Evolutionary conservation across 2,888 invertebrate genomes (phyloP), one percentile per base, ranked within the genome.

Genomic region (Halictus ligatus): DNA sequence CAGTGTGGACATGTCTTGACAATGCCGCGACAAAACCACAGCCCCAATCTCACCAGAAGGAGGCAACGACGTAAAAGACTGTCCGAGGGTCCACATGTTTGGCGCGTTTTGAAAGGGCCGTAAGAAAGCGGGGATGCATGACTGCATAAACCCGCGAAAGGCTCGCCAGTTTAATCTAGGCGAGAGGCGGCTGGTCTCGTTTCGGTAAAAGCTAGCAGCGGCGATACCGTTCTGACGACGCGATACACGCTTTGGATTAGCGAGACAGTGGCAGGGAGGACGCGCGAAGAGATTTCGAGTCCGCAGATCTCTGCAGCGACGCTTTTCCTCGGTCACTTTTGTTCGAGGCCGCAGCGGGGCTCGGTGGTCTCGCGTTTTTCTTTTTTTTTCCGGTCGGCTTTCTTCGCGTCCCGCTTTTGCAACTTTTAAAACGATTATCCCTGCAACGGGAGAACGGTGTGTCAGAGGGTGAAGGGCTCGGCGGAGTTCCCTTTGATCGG

Each of bases 401-500:
- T 35, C 84, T 76, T 79, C 60, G 76, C 77, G 71, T 21, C 25
- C 29, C 58, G 67, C 77, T 83, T 85, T 85, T 58, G 71, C 43
- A 81, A 80, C 77, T 75, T 74, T 76, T 83, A 79, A 79, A 86
- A 81, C 87, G 87, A 86, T 87, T 87, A 81, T 79, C 81, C 21
- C 78, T 40, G 81, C 40, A 35, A 72, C 48, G 69, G 50, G 73
- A 35, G 73, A 15, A 29, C 35, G 48, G 72, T 54, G 69, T 10
- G 78, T 46, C 54, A 75, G 35, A 54, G 80, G 69, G 64, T 69
- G 79, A 80, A 77, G 73, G 72, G 75, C 79, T 43, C 72, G 35
- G 40, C 81, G 64, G 15, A 15, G 29, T 80, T 80, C 86, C 67
- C 84, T 91, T 90, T 90, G 87, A 88, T 86, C 86, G 90, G 54